A percentile compares a stretch with the other conserved stretches of the same genome.
Conservation (phyloP, 2,113 vertebrate genomes). For the Varanus salvator region DNA sequence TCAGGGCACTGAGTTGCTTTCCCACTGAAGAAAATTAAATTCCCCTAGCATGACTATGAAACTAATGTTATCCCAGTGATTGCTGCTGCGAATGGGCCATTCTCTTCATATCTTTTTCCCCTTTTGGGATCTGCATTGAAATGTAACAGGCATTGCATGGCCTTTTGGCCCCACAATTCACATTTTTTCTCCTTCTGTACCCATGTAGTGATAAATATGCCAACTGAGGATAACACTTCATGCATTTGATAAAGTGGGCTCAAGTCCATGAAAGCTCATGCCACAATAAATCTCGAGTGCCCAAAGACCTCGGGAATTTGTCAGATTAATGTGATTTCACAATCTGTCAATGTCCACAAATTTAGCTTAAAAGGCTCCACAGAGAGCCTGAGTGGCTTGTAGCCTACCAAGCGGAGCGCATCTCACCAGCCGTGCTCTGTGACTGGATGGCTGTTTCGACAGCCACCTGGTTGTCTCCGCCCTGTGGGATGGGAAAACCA, state of each 20-base stretch:
- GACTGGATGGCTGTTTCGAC: background rate
- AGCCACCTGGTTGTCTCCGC: background rate
- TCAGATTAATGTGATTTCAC: background rate
- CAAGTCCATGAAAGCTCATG: background rate
- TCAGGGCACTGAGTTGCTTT: background rate
- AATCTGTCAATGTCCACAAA: background rate
- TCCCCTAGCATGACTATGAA: background rate
- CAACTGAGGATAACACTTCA: background rate
- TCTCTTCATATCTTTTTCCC: background rate
- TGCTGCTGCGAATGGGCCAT: background rate
- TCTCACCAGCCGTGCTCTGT: background rate
- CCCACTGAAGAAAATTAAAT: background rate
- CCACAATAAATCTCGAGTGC: conserved; percentile 9
- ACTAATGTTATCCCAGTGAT: background rate
- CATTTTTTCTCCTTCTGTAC: background rate
- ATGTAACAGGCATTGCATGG: background rate
- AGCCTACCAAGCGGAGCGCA: background rate
- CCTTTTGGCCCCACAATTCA: background rate
- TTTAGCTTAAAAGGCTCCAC: background rate
- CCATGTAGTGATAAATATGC: conserved; percentile 14
- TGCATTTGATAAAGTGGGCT: background rate
- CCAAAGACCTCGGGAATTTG: background rate
- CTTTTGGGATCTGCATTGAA: background rate
- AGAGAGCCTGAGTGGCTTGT: background rate
- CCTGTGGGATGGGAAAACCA: background rate